Evolutionary conservation across 2,888 invertebrate species (phyloP), one percentile per base, ranked within the genome.

Genomic region (Eristalis intricaria): DNA sequence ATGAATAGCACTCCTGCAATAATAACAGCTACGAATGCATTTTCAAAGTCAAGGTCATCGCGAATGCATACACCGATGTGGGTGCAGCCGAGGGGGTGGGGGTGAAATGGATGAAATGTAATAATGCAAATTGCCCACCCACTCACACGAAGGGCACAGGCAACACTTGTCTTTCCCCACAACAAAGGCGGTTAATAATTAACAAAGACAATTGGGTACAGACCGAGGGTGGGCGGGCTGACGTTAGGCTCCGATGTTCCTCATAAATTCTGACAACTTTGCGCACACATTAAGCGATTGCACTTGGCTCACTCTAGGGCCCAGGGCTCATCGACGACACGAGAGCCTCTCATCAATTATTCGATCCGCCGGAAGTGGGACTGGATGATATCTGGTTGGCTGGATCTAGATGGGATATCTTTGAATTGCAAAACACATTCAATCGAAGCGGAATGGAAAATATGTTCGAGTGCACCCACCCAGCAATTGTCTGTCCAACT

Each of bases 41-140:
- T 86, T 83, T 86, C 83, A 86, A 86, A 78, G 86, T 83, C 83
- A 83, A 82, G 86, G 86, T 61, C 83, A 50, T n/a, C 40, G 40
- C 15, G 10, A 11, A 5, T n/a, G 13, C 32, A 43, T 15, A 4
- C n/a, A 19, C n/a, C 4, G n/a, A 1, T 1, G n/a, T 43, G n/a
- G n/a, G 13, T 5, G 43, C n/a, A 26, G 32, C 19, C 29, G 56
- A 65, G 74, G 50, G n/a, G 43, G 26, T 63, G 35, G 19, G 38
- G 4, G 22, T 56, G 58, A 32, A 61, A 71, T 38, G 38, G 4
- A 13, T 56, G 58, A 32, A 61, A 71, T 38, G 82, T 61, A 78
- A 86, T 86, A 86, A 82, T 82, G 43, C 65, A 86, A 77, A 69
- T 73, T 56, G 61, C 76, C 22, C 76, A 8, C 32, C 29, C n/a